Conservation (phyloP, 2,113 vertebrate genomes). For the Corydoras sp. region DNA sequence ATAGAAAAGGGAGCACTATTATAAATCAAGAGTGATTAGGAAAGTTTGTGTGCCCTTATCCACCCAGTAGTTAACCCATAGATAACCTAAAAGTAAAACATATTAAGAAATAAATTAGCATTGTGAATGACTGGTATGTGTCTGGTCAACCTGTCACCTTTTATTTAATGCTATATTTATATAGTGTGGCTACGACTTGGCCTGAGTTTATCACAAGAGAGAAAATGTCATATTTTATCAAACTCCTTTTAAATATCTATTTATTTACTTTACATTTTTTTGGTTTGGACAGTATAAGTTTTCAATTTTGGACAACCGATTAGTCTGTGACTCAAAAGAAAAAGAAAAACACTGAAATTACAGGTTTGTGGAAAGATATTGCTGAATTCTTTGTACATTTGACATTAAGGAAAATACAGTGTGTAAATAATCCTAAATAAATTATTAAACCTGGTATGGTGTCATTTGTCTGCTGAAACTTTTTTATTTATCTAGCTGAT, state of each 20-base stretch:
- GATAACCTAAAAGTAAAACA: conserved; percentile 18
- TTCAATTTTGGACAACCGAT: conserved; percentile 29
- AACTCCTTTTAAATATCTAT: conserved; percentile 5
- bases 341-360: conserved; percentile 15
- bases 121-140: conserved; percentile 19
- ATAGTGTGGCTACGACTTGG: no score
- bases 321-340: conserved; percentile 37
- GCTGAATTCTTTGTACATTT: neutral
- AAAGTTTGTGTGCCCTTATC: conserved; percentile 14
- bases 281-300: conserved; percentile 30
- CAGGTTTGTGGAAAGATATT: neutral
- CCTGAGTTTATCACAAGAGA: no score
- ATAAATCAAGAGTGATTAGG: conserved; percentile 2
- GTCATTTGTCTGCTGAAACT: conserved; percentile 3
- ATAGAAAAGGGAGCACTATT: conserved; percentile 21
- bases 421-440: conserved; percentile 50
- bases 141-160: conserved; percentile 3
- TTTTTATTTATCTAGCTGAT: no score
- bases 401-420: conserved; percentile 21
- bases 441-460: conserved; percentile 29
- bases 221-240: neutral
- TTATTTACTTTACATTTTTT: conserved; percentile 26
- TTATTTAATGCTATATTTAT: no score
- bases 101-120: conserved; percentile 25
- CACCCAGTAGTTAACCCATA: conserved; percentile 8